Evolutionary conservation across 2,113 vertebrate genomes (phyloP).

Genomic region (Psittacara wagleri): DNA sequence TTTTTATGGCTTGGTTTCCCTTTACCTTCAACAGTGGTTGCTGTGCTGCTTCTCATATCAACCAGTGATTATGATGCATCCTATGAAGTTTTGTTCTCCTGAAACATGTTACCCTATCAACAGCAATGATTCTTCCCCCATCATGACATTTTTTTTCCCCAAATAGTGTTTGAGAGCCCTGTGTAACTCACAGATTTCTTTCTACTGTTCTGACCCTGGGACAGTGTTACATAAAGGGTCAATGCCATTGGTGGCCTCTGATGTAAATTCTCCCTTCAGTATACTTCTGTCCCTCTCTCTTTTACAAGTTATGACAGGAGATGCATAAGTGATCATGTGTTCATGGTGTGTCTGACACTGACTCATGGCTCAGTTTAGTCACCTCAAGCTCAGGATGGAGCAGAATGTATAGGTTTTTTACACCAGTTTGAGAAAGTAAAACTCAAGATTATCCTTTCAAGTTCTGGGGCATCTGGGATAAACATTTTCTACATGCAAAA

Average conservation of each 20-base stretch:
- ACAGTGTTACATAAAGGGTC: neutral
- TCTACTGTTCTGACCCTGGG: neutral
- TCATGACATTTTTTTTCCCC: neutral
- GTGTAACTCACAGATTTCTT: neutral
- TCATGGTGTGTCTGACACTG: neutral
- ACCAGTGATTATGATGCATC: neutral
- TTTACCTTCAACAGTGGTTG: neutral
- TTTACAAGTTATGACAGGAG: neutral
- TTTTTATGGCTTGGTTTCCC: neutral
- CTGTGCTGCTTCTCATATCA: neutral
- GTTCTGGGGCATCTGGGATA: neutral
- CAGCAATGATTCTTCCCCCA: neutral
- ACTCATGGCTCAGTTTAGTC: neutral
- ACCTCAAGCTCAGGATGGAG: neutral
- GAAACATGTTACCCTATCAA: neutral
- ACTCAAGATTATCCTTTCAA: neutral
- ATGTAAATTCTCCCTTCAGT: neutral
- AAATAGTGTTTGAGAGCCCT: neutral
- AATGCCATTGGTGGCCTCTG: neutral
- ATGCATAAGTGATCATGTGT: neutral
- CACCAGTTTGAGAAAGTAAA: neutral
- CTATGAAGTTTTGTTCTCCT: neutral
- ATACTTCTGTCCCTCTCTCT: neutral
- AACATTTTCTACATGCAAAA: neutral
- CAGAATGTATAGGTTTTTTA: neutral